phyloP scores from a whole-genome alignment of 2,797 vertebrate species.

The Threskiornis aethiopicus region DNA sequence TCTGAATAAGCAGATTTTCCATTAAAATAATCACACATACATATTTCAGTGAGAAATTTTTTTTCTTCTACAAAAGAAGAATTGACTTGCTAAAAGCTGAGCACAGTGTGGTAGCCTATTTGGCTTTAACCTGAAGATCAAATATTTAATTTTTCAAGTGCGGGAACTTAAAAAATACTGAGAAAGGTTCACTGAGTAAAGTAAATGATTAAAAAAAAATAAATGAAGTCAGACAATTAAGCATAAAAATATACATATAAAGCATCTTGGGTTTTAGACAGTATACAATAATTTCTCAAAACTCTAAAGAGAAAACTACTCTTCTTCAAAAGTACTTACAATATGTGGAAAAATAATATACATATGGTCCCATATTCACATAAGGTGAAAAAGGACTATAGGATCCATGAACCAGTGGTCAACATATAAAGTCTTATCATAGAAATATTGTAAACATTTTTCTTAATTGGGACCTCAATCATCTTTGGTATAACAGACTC shows the following conservation, averaged over 20 bases:
- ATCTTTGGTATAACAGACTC: slow-evolving; percentile 74
- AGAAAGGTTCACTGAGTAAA: not conserved
- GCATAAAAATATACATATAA: slow-evolving; percentile 61
- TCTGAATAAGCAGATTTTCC: not conserved
- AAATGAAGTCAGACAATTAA: slow-evolving; percentile 12
- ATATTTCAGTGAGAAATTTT: not conserved
- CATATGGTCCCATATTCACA: not conserved
- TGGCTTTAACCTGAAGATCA: not conserved
- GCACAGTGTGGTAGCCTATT: not conserved
- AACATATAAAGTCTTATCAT: not conserved
- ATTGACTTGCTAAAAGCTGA: not conserved
- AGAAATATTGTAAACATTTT: slow-evolving; percentile 74
- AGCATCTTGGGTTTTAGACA: slow-evolving; percentile 42
- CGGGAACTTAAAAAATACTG: not conserved
- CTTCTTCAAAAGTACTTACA: slow-evolving; percentile 45
- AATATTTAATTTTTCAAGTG: not conserved
- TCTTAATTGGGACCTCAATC: slow-evolving; percentile 31
- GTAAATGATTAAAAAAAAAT: not conserved
- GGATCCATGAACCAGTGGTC: slow-evolving; percentile 32
- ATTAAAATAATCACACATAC: not conserved
- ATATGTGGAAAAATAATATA: slow-evolving; percentile 3
- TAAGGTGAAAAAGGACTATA: slow-evolving; percentile 5
- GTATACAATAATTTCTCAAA: not conserved
- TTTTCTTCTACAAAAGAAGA: not conserved
- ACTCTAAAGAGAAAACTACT: slow-evolving; percentile 34